Percentiles rank a stretch among this genome's conserved stretches.
phyloP scores from a whole-genome alignment of 2,888 invertebrate species.

The Macaria notata region DNA sequence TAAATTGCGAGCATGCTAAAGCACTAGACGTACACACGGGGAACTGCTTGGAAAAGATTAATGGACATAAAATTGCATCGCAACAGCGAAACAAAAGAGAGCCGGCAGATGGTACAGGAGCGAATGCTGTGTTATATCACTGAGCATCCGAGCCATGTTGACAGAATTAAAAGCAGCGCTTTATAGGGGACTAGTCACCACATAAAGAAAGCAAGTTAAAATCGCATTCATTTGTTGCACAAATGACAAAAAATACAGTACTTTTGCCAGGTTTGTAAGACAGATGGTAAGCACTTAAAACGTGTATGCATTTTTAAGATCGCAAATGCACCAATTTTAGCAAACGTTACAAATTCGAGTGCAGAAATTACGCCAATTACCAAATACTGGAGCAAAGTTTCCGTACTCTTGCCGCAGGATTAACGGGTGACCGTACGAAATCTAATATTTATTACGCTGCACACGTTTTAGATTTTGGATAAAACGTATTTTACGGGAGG shows the following conservation, averaged over 20 bases:
- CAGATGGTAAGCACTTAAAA: no score
- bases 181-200: conserved; percentile 1
- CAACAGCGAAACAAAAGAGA: conserved; percentile 73
- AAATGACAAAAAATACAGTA: no score
- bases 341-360: conserved; percentile 6
- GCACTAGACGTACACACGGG: conserved; percentile 48
- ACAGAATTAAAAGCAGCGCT: conserved; percentile 50
- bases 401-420: conserved; percentile 6
- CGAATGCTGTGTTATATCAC: conserved; percentile 65
- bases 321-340: conserved; percentile 35
- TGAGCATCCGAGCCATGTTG: conserved; percentile 44
- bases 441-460: conserved; percentile 19
- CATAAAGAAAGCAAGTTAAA: background rate
- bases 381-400: conserved; percentile 8
- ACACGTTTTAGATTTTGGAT: conserved; percentile 19
- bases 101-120: conserved; percentile 53
- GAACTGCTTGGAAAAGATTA: conserved; percentile 70
- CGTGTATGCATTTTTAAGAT: no score
- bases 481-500: conserved; percentile 8
- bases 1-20: conserved; percentile 39
- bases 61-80: conserved; percentile 78
- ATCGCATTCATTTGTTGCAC: background rate
- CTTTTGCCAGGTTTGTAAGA: no score
- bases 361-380: conserved; percentile 22
- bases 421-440: conserved; percentile 8